Base-by-base conservation (phyloP, 1,140 invertebrate species). In the Drosophila varians region DNA sequence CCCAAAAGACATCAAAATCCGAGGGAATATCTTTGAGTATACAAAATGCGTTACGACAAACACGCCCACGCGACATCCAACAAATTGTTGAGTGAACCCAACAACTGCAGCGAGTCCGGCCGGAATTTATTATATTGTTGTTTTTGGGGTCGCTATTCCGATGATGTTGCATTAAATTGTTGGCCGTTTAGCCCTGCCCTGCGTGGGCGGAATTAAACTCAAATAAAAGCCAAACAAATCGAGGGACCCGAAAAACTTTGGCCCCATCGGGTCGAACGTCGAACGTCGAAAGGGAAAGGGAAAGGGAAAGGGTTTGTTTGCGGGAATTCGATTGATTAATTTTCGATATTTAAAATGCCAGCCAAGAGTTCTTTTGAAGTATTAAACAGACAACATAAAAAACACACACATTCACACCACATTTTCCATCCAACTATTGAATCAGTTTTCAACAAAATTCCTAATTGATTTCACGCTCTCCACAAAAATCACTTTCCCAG, bases 141-240 rank as follows among this genome's bases (percentile, higher is more conserved):
- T 46, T 51, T 68, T 34, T 73, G 69, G 53, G 52, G 69, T 78
- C 75, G 62, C 31, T 38, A 38, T 53, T 65, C 45, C 56, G 66
- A 86, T 86, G 82, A 84, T 80, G 76, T 79, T 84, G 82, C 80
- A 86, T 80, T 86, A 86, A 84, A 86, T 80, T 73, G 74, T 31
- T 76, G 68, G 16, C 18, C 74, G 52, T 43, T 42, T 53, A 40
- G 36, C 28, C 43, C 28, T 9, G 54, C 34, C 12, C 36, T 52
- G 57, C 58, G 60, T 76, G 74, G 73, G 80, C 58, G 80, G 77
- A 62, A 66, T 66, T 66, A 56, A 70, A 51, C 18, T 11, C 8
- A 46, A 36, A 47, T 26, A 64, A 54, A 47, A 60, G 42, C 60
- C 49, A 74, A 58, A 49, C 71, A 51, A 61, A 69, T 64, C 58